Evolutionary conservation across 2,797 vertebrate species (phyloP), one percentile per base, ranked within the genome.

Genomic region (Falco berigora): DNA sequence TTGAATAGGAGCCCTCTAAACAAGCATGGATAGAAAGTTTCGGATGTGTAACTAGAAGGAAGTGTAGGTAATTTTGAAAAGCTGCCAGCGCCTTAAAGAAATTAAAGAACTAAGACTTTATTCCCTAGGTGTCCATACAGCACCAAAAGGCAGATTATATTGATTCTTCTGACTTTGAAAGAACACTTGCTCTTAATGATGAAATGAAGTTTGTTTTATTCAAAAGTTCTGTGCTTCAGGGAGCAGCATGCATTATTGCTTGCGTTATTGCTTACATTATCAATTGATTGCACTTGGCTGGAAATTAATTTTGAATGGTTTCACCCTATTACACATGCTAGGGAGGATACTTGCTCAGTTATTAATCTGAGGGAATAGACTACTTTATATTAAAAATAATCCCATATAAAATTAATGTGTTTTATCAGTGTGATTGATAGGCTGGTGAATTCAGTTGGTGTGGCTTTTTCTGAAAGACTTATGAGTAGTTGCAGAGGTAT

Each of bases 161-260:
- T 90, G 72, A 94, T 90, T 97, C 53, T 79, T 88, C n/a, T 69
- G 78, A 42, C 80, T 97, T 76, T 49, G 78, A 86, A 80, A 94
- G 94, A 94, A 88, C 20, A 63, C 92, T 97, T 89, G 5, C 63
- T 95, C 14, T 83, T 94, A 95, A 91, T 90, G 72, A 83, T 67
- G 50, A 86, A 93, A 61, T 91, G 6, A 72, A 59, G 4, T 82
- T 91, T 74, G 85, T 74, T 40, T 93, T 72, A 72, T 89, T 92
- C 69, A 90, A 36, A 83, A 30, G 27, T 62, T 92, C 52, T 47
- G 9, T 63, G 56, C 58, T 93, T 92, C 46, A 94, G 82, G 50
- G 72, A 92, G 49, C 69, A 62, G 36, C 56, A 21, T 75, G 56
- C 5, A 14, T 95, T 88, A 81, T 91, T 90, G 52, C 52, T 91